Conservation (phyloP, 1,140 invertebrate species). For the Lanistes nyassanus region DNA sequence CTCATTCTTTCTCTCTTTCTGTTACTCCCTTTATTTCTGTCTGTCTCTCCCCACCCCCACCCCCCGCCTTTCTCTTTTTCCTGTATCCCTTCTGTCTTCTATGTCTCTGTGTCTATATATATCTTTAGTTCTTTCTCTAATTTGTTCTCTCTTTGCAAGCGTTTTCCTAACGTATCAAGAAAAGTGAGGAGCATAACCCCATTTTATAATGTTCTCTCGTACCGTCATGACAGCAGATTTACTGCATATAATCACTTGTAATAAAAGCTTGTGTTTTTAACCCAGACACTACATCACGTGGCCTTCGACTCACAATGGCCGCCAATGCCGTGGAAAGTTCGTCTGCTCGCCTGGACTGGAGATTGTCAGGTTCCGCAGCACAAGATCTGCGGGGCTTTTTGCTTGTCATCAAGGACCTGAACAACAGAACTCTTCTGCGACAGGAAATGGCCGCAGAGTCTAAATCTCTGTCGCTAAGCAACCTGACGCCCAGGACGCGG, state of each 20-base stretch:
- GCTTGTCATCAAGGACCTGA: constrained; percentile 2
- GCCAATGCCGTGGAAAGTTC: background rate
- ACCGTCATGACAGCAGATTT: too few species aligned
- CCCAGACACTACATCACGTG: too few species aligned
- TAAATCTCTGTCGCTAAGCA: constrained; percentile 10
- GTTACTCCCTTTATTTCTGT: background rate
- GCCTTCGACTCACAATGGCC: background rate
- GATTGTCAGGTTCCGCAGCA: background rate
- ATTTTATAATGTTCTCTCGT: too few species aligned
- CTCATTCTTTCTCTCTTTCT: background rate
- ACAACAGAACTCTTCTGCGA: constrained; percentile 12
- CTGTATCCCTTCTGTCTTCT: too few species aligned
- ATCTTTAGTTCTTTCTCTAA: background rate
- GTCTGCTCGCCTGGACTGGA: constrained; percentile 15
- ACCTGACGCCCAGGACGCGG: background rate
- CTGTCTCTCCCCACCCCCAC: background rate
- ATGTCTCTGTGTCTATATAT: background rate
- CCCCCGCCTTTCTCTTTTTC: background rate
- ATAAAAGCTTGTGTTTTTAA: too few species aligned
- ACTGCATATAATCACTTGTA: too few species aligned
- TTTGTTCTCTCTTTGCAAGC: background rate
- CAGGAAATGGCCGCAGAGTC: constrained; percentile 21
- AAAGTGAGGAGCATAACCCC: too few species aligned
- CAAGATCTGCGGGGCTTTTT: background rate
- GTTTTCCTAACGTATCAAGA: too few species aligned